These are phyloP conservation scores for Neosilurus mollespiculum DNA, from an alignment of 2,797 vertebrate genomes.

Conservation along the genomic window DNA sequence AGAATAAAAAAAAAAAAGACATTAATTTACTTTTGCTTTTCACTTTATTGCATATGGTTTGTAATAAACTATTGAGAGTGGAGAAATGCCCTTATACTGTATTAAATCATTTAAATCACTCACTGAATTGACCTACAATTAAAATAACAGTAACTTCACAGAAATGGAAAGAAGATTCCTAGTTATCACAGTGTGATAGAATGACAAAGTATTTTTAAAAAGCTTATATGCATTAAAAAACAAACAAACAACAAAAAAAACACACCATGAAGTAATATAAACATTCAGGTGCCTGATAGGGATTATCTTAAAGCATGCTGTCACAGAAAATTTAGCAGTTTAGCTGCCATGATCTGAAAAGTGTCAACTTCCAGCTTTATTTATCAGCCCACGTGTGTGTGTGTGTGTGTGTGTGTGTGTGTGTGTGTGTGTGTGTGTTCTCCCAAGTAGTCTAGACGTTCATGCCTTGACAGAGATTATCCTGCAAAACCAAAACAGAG, in stretches of 20 bases:
- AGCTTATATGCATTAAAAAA: background rate
- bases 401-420: background rate
- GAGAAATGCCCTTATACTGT: background rate
- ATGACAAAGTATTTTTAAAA: background rate
- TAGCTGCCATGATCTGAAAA: constrained; percentile 31
- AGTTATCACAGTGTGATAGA: background rate
- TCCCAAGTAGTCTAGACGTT: background rate
- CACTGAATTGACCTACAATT: background rate
- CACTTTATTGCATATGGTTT: background rate
- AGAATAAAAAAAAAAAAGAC: background rate
- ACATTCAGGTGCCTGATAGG: background rate
- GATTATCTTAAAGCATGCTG: background rate
- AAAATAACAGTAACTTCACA: background rate
- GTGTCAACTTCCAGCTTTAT: background rate
- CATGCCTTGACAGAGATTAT: constrained; percentile 23
- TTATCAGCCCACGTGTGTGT: background rate
- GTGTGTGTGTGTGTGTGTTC: background rate
- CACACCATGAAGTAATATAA: background rate
- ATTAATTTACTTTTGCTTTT: background rate
- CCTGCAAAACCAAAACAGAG: constrained; percentile 39
- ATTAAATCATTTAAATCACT: background rate
- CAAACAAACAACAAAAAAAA: too few relatives aligned
- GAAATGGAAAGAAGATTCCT: background rate
- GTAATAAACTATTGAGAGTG: background rate
- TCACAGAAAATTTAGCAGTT: constrained; percentile 9